These are phyloP conservation scores for Drosophila ficusphila DNA, from an alignment of 1,140 invertebrate genomes.

Conservation along the genomic window DNA sequence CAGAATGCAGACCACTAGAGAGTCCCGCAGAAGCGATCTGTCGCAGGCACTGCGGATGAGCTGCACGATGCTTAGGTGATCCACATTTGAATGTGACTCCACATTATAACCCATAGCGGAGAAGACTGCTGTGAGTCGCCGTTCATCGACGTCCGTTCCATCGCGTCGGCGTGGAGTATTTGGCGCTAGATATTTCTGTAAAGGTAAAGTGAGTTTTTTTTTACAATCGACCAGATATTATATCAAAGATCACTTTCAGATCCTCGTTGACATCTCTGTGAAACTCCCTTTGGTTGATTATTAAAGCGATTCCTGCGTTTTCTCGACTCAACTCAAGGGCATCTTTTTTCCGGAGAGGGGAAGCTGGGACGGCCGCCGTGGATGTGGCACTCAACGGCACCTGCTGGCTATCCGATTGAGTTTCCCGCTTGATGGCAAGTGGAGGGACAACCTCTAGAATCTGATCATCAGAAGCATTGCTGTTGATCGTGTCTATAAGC, in stretches of 20 bases:
- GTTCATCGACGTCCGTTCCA: conserved; percentile 70
- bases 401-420: background rate
- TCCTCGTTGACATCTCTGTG: conserved; percentile 37
- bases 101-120: conserved; percentile 64
- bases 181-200: conserved; percentile 34
- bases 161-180: conserved; percentile 23
- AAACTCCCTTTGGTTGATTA: conserved; percentile 77
- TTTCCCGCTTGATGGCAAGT: background rate
- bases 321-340: conserved; percentile 38
- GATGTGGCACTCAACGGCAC: background rate
- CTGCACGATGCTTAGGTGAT: conserved; percentile 60
- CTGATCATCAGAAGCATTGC: conserved; percentile 25
- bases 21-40: conserved; percentile 57
- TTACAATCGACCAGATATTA: too few species aligned
- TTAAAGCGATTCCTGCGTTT: conserved; percentile 66
- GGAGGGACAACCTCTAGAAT: background rate
- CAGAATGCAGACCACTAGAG: conserved; percentile 75
- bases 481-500: conserved; percentile 59
- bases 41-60: conserved; percentile 51
- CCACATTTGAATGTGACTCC: conserved; percentile 44
- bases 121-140: conserved; percentile 53
- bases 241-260: conserved; percentile 13
- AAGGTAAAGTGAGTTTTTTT: background rate
- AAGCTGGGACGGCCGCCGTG: background rate
- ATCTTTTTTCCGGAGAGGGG: background rate